phyloP scores from a whole-genome alignment of 2,888 invertebrate genomes.

The Acanthopleura granulata region DNA sequence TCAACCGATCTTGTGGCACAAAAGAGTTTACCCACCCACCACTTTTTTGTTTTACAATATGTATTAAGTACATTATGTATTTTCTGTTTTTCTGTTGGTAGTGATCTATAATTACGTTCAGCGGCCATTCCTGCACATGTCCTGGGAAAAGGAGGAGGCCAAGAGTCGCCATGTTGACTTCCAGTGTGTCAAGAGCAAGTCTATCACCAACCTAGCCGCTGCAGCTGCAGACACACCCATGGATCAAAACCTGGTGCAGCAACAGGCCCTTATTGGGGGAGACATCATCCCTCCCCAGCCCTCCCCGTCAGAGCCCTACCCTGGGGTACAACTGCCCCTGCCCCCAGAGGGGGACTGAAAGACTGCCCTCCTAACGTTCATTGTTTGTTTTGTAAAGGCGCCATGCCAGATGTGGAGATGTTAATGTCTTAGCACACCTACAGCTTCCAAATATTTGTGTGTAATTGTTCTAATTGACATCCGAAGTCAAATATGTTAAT shows the following conservation, averaged over 20 bases:
- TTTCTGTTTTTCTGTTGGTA: constrained; percentile 35
- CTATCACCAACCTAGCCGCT: constrained; percentile 91
- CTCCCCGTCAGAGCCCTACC: constrained; percentile 64
- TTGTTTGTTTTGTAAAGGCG: too few relatives aligned
- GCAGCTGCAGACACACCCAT: constrained; percentile 92
- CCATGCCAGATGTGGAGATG: too few relatives aligned
- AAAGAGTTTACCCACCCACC: too few relatives aligned
- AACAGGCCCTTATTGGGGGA: constrained; percentile 9
- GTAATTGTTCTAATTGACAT: too few relatives aligned
- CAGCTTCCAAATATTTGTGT: too few relatives aligned
- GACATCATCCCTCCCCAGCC: constrained; percentile 69
- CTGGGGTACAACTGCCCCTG: constrained; percentile 52
- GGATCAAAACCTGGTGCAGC: constrained; percentile 65
- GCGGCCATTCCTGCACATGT: constrained; percentile 98
- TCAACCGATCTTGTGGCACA: too few relatives aligned
- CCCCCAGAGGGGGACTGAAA: constrained; percentile 15
- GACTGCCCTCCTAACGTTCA: too few relatives aligned
- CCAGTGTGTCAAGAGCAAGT: constrained; percentile 97
- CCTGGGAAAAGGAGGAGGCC: constrained; percentile 99
- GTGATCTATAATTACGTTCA: constrained; percentile 99
- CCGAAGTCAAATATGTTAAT: too few relatives aligned
- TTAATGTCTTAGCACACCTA: too few relatives aligned
- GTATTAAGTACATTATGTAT: not conserved
- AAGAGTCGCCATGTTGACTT: constrained; percentile 99
- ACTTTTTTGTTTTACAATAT: not conserved